These are phyloP conservation scores for Chrysopilus asiliformis DNA, from an alignment of 2,888 invertebrate species.

Conservation along the genomic window DNA sequence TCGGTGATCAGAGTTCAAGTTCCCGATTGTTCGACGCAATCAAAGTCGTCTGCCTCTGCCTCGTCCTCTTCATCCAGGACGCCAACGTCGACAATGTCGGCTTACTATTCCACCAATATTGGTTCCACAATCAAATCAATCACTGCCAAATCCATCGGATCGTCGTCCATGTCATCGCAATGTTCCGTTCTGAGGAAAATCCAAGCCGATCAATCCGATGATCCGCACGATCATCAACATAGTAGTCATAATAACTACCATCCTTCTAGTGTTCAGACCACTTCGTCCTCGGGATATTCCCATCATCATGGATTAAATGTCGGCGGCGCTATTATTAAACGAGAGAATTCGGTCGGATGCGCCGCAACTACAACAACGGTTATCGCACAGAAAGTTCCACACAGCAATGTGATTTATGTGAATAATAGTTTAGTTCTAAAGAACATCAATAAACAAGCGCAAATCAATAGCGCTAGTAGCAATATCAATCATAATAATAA, in stretches of 20 bases:
- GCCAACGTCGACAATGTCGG: background rate
- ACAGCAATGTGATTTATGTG: constrained; percentile 32
- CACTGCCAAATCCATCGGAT: background rate
- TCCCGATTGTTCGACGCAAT: constrained; percentile 11
- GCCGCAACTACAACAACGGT: constrained; percentile 10
- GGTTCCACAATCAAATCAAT: background rate
- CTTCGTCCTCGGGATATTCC: constrained; percentile 1
- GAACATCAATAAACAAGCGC: background rate
- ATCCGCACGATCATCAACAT: background rate
- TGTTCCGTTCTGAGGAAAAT: background rate
- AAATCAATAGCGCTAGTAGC: constrained; percentile 1
- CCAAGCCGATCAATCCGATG: background rate
- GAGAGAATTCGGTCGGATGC: constrained; percentile 3
- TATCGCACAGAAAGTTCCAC: constrained; percentile 26
- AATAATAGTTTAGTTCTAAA: constrained; percentile 17
- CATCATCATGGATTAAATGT: constrained; percentile 2
- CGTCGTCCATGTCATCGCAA: no score
- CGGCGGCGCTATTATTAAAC: background rate
- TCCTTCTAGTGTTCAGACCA: constrained; percentile 1
- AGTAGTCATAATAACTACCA: background rate
- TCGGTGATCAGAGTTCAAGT: constrained; percentile 28
- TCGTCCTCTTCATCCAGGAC: background rate
- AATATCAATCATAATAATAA: constrained; percentile 6
- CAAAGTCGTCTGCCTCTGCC: no score
- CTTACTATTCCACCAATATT: constrained; percentile 1